These are phyloP conservation scores for Eleginops maclovinus DNA, from an alignment of 2,113 vertebrate genomes.

Conservation along the genomic window DNA sequence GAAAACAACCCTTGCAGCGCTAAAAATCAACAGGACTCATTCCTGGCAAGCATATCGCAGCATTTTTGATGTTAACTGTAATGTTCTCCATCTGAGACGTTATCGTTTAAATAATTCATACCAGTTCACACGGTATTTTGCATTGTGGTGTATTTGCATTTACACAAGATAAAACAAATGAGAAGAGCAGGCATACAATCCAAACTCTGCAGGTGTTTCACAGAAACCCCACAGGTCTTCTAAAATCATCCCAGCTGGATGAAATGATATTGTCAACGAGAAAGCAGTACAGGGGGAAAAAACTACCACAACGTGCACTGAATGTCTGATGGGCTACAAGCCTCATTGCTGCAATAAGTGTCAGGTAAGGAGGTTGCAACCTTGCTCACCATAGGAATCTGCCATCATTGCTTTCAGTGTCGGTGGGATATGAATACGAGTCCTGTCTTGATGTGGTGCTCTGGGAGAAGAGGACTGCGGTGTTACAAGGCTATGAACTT, in stretches of 20 bases:
- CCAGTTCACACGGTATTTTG: constrained; percentile 22
- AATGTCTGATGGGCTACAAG: constrained; percentile 31
- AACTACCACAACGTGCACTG: constrained; percentile 14
- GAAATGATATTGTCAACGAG: constrained; percentile 57
- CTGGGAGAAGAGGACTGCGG: constrained; percentile 95
- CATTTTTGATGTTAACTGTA: constrained; percentile 47
- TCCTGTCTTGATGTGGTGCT: constrained; percentile 95
- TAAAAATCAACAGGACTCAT: constrained; percentile 21
- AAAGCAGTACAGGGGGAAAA: constrained; percentile 5
- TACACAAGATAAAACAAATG: constrained; percentile 62
- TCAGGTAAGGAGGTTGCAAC: constrained; percentile 52
- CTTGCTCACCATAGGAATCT: constrained; percentile 53
- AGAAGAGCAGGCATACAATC: constrained; percentile 54
- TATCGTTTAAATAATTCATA: constrained; percentile 59
- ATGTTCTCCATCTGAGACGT: constrained; percentile 52
- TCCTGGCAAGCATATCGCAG: constrained; percentile 10
- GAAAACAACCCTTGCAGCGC: neutral
- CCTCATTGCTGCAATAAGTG: constrained; percentile 61
- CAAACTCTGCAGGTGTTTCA: constrained; percentile 54
- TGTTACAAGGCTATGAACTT: constrained; percentile 94
- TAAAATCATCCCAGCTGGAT: constrained; percentile 71
- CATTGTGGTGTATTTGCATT: constrained; percentile 55
- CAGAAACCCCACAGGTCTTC: constrained; percentile 59
- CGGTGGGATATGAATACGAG: constrained; percentile 97
- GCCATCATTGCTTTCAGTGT: constrained; percentile 86